phyloP scores from a whole-genome alignment of 2,113 vertebrate species.

The Orthonyx spaldingii region DNA sequence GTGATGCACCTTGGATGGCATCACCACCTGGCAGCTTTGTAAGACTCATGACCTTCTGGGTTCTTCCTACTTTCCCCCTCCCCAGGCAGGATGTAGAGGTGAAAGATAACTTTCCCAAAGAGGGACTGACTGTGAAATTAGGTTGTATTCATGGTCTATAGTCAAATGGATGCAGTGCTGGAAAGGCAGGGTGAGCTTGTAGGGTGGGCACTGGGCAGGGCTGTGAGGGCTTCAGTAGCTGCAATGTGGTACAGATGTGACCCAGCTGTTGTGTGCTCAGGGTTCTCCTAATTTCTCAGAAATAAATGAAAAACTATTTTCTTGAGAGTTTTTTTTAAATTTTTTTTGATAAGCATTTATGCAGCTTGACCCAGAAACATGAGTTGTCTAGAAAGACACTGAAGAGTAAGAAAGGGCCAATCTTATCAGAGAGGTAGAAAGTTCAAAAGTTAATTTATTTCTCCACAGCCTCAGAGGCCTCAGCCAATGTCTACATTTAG shows the following conservation, averaged over 20 bases:
- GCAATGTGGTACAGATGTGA: background rate
- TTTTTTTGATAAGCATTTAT: background rate
- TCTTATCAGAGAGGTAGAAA: background rate
- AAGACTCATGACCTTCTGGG: background rate
- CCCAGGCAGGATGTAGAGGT: background rate
- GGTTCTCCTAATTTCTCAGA: background rate
- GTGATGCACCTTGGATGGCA: rapidly evolving
- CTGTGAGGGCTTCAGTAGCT: background rate
- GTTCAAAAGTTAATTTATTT: background rate
- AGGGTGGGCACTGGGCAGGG: background rate
- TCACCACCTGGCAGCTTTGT: background rate
- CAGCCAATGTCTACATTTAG: background rate
- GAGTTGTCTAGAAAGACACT: background rate
- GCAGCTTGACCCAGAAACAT: background rate
- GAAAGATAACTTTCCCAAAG: background rate
- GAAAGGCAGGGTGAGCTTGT: background rate
- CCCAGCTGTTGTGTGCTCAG: rapidly evolving
- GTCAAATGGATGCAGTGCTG: background rate
- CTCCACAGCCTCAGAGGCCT: background rate
- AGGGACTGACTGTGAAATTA: background rate
- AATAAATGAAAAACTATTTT: background rate
- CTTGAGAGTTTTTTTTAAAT: background rate
- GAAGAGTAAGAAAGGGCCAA: background rate
- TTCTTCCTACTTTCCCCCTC: background rate
- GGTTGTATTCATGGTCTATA: background rate